Evolutionary conservation across 2,888 invertebrate species (phyloP).

Genomic region (Dysmachus trigonus): DNA sequence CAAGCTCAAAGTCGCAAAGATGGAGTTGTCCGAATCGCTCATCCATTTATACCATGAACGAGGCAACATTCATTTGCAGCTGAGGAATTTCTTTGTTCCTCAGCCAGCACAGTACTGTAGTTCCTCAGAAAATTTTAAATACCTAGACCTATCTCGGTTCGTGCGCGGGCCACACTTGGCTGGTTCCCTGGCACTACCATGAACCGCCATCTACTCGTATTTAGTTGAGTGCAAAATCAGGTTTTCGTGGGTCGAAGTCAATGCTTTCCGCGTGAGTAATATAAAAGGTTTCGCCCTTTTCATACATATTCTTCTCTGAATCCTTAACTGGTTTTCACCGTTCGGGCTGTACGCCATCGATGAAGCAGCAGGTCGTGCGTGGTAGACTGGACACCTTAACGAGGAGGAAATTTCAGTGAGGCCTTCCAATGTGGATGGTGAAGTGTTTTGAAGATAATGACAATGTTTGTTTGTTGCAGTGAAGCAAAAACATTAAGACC

Average conservation of each 20-base stretch:
- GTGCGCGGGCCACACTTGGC: not conserved
- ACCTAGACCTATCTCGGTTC: not conserved
- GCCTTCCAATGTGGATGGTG: not conserved
- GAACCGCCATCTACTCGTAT: not conserved
- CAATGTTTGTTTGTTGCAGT: not conserved
- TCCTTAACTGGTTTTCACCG: conserved; percentile 13
- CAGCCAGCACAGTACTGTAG: not conserved
- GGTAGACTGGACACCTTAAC: not conserved
- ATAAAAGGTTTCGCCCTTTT: conserved; percentile 28
- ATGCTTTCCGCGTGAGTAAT: conserved; percentile 9
- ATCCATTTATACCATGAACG: not conserved
- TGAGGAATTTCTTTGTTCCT: conserved; percentile 18
- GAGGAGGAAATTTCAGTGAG: not conserved
- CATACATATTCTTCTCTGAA: not conserved
- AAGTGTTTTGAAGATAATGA: not conserved
- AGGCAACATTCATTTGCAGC: not conserved
- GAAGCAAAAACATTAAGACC: not conserved
- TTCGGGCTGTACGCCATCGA: not conserved
- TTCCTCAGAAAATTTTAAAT: not conserved
- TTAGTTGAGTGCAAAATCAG: conserved; percentile 18
- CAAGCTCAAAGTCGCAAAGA: not conserved
- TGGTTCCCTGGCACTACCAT: not conserved
- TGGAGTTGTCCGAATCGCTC: not conserved
- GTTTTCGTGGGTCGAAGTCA: conserved; percentile 22
- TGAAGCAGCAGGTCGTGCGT: not conserved